Percentiles rank a stretch among this genome's conserved stretches.
phyloP scores from a whole-genome alignment of 1,140 invertebrate species.

The Lasioglossum albipes region DNA sequence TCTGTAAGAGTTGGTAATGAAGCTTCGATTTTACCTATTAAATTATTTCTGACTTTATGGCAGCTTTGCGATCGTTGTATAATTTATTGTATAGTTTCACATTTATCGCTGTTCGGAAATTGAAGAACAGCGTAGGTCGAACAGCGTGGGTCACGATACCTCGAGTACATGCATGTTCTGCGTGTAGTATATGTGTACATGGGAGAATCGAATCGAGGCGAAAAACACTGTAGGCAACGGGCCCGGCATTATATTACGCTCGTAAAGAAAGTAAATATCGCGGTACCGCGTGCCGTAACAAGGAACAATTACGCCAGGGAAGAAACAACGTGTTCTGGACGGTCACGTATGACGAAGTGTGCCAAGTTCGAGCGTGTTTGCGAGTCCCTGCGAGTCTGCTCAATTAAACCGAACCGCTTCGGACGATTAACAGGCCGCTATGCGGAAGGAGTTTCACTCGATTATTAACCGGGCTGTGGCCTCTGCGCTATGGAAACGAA shows the following conservation, averaged over 20 bases:
- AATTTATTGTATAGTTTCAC: not conserved
- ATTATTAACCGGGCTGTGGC: not conserved
- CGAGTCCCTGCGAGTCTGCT: too few relatives aligned
- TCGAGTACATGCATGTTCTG: not conserved
- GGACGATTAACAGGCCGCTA: conserved; percentile 3
- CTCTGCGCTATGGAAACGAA: not conserved
- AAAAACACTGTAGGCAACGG: conserved; percentile 30
- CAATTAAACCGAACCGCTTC: not conserved
- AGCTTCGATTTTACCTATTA: too few relatives aligned
- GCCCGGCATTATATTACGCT: conserved; percentile 29
- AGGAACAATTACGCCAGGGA: conserved; percentile 38
- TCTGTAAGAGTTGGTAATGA: too few relatives aligned
- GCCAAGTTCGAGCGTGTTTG: conserved; percentile 30
- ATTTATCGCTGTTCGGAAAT: too few relatives aligned
- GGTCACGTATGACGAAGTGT: conserved; percentile 34
- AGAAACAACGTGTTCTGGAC: not conserved
- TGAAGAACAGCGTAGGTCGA: too few relatives aligned
- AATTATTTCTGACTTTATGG: too few relatives aligned
- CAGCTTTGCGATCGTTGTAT: too few relatives aligned
- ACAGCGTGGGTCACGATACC: not conserved
- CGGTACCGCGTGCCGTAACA: conserved; percentile 35
- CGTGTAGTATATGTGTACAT: too few relatives aligned
- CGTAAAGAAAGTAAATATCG: conserved; percentile 51
- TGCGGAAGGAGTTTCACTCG: not conserved
- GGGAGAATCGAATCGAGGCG: conserved; percentile 24